Conservation (phyloP, 2,888 invertebrate genomes). For the Oscheius sp. region DNA sequence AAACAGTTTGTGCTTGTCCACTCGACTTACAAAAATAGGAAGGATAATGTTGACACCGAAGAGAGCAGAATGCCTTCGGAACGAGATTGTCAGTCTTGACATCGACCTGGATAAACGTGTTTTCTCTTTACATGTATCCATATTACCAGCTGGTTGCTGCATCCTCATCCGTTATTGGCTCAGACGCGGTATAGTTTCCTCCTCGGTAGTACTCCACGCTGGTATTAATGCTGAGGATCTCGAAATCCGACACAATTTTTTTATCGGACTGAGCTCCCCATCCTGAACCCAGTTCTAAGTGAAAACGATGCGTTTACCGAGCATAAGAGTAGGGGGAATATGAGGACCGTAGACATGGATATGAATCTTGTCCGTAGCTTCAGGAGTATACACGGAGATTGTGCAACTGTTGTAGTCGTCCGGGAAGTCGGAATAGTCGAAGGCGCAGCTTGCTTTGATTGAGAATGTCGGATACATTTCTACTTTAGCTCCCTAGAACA, state of each 20-base stretch:
- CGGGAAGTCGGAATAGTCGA: slow-evolving; percentile 62
- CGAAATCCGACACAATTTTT: slow-evolving; percentile 63
- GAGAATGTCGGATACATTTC: slow-evolving; percentile 68
- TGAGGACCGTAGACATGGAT: slow-evolving; percentile 21
- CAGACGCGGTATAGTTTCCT: slow-evolving; percentile 39
- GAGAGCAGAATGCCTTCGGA: slow-evolving; percentile 44
- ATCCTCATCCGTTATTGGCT: slow-evolving; percentile 53
- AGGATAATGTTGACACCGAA: slow-evolving; percentile 42
- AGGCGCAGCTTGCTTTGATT: slow-evolving; percentile 66
- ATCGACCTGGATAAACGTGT: slow-evolving; percentile 35
- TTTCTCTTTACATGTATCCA: background rate
- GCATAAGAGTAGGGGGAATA: slow-evolving; percentile 26
- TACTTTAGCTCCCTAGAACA: slow-evolving; percentile 47
- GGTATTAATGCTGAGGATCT: slow-evolving; percentile 51
- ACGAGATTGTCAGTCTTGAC: slow-evolving; percentile 41
- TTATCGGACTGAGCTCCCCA: slow-evolving; percentile 64
- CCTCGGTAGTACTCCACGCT: slow-evolving; percentile 54
- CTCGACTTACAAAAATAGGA: slow-evolving; percentile 42
- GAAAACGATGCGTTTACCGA: slow-evolving; percentile 2
- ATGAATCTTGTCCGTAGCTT: slow-evolving; percentile 14
- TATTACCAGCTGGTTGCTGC: slow-evolving; percentile 45
- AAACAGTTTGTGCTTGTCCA: background rate
- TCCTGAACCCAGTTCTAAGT: slow-evolving; percentile 36
- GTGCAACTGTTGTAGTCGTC: slow-evolving; percentile 51
- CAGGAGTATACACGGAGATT: slow-evolving; percentile 41